Evolutionary conservation across 2,797 vertebrate genomes (phyloP).

Genomic region (Sebastes minor): DNA sequence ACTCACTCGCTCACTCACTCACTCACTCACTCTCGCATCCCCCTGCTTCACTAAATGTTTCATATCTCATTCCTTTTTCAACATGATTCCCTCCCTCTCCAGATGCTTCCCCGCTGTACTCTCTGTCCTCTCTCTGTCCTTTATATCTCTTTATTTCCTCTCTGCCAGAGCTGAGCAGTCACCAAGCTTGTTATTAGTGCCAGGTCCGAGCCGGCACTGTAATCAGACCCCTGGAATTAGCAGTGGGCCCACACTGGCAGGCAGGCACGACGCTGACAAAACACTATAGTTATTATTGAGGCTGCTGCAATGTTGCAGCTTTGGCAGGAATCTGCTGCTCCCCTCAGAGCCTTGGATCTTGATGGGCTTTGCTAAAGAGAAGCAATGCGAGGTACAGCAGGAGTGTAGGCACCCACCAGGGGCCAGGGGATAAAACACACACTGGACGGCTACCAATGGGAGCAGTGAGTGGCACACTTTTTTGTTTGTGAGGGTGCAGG

Average conservation of each 20-base stretch:
- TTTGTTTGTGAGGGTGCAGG: slow-evolving; percentile 48
- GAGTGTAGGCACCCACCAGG: slow-evolving; percentile 32
- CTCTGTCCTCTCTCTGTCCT: slow-evolving; percentile 38
- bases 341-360: slow-evolving; percentile 52
- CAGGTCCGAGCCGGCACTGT: slow-evolving; percentile 51
- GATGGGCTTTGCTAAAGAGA: slow-evolving; percentile 53
- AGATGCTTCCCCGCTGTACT: slow-evolving; percentile 16
- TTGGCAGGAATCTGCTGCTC: slow-evolving; percentile 49
- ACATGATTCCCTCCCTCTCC: slow-evolving; percentile 13
- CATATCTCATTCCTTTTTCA: slow-evolving; percentile 27
- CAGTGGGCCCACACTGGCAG: slow-evolving; percentile 55
- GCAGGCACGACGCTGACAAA: slow-evolving; percentile 51
- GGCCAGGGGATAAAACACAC: slow-evolving; percentile 36
- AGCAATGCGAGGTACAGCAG: slow-evolving; percentile 39
- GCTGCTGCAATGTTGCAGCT: slow-evolving; percentile 52
- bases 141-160: slow-evolving; percentile 45
- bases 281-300: slow-evolving; percentile 59
- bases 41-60: slow-evolving; percentile 39
- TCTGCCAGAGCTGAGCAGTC: slow-evolving; percentile 48
- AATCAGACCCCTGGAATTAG: slow-evolving; percentile 75
- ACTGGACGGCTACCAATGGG: slow-evolving; percentile 39
- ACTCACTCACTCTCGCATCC: neutral
- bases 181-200: slow-evolving; percentile 71
- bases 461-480: slow-evolving; percentile 28
- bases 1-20: neutral